Percentiles rank a stretch among this genome's conserved stretches.
phyloP scores from a whole-genome alignment of 2,888 invertebrate genomes.

The Furcula furcula region DNA sequence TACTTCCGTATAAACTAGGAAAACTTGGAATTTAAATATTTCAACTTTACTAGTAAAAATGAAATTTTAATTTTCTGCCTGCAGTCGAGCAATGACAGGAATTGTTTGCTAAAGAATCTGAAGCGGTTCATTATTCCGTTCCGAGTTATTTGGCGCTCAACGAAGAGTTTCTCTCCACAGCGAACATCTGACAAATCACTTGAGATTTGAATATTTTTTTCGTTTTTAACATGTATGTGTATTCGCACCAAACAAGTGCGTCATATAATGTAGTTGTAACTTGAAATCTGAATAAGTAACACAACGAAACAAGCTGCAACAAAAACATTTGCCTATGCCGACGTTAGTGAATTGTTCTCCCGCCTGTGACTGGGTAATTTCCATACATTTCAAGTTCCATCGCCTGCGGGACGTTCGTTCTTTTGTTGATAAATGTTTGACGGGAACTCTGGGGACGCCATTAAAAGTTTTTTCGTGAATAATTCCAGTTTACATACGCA shows the following conservation, averaged over 20 bases:
- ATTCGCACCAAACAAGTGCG: slow-evolving; percentile 24
- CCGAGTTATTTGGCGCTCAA: slow-evolving; percentile 67
- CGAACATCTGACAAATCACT: slow-evolving; percentile 57
- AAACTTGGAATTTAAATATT: slow-evolving; percentile 26
- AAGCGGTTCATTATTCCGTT: slow-evolving; percentile 65
- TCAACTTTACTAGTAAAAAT: slow-evolving; percentile 34
- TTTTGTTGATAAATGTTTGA: slow-evolving; percentile 83
- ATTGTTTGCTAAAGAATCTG: slow-evolving; percentile 62
- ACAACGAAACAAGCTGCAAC: slow-evolving; percentile 75
- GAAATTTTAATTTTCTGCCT: slow-evolving; percentile 50
- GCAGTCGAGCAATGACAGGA: slow-evolving; percentile 51
- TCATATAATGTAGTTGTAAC: slow-evolving; percentile 49
- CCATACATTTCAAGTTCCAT: slow-evolving; percentile 82
- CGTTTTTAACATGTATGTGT: slow-evolving; percentile 36
- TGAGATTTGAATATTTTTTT: slow-evolving; percentile 41
- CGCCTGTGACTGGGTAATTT: slow-evolving; percentile 81
- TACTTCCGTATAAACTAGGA: slow-evolving; percentile 19
- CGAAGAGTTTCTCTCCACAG: slow-evolving; percentile 47
- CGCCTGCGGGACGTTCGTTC: slow-evolving; percentile 82
- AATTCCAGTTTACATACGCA: slow-evolving; percentile 82
- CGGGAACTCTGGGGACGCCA: slow-evolving; percentile 81
- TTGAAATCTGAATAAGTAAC: slow-evolving; percentile 63
- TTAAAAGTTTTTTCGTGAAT: slow-evolving; percentile 82
- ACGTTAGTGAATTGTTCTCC: slow-evolving; percentile 80
- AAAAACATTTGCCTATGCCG: slow-evolving; percentile 80